Conservation (phyloP, 2,113 vertebrate genomes). For the Paramormyrops kingsleyae region DNA sequence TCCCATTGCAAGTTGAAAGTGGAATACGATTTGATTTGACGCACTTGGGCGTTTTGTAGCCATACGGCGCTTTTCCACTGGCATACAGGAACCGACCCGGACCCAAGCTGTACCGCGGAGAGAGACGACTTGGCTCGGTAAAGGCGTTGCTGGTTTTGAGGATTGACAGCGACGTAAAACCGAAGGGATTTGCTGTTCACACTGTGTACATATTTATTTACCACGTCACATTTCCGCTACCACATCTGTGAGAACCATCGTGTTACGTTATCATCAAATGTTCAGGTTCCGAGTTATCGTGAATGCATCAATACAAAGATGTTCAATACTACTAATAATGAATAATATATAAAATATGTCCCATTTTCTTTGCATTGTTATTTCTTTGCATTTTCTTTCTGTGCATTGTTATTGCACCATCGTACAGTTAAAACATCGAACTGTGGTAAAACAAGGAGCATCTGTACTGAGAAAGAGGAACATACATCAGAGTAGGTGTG, state of each 20-base stretch:
- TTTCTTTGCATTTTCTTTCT: background rate
- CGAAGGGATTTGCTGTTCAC: background rate
- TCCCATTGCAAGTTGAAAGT: background rate
- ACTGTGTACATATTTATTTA: background rate
- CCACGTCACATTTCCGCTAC: background rate
- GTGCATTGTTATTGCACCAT: background rate
- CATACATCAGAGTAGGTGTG: background rate
- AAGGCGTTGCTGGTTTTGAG: background rate
- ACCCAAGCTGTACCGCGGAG: background rate
- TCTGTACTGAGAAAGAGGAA: background rate
- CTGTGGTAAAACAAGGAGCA: background rate
- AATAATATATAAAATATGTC: background rate
- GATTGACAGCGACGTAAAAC: background rate
- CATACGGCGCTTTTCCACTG: background rate
- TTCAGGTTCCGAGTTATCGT: background rate
- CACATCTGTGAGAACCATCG: background rate
- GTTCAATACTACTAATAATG: background rate
- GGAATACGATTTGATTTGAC: background rate
- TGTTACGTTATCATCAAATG: background rate
- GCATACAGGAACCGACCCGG: background rate
- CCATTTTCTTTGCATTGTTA: background rate
- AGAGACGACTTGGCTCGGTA: background rate
- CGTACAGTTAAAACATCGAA: background rate
- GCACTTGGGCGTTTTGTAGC: background rate
- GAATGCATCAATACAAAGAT: background rate